phyloP scores from a whole-genome alignment of 2,797 vertebrate species.

The Tarsius wallacei region DNA sequence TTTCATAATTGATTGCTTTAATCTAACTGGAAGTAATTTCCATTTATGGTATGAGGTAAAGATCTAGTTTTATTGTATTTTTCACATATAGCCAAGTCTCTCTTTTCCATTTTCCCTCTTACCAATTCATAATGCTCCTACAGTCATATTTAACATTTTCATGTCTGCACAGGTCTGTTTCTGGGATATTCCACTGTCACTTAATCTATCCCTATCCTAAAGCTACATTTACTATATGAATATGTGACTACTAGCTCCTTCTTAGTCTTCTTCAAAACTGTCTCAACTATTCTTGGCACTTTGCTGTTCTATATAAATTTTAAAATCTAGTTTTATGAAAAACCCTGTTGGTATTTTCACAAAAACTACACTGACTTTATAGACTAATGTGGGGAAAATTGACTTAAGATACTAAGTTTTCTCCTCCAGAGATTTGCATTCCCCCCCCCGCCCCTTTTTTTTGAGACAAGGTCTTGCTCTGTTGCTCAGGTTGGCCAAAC shows the following conservation, averaged over 20 bases:
- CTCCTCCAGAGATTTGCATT: conserved; percentile 46
- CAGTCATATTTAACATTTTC: background rate
- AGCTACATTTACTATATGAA: background rate
- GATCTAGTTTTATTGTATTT: conserved; percentile 28
- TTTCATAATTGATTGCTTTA: conserved; percentile 60
- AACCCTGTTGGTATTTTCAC: conserved; percentile 19
- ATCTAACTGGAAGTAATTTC: conserved; percentile 42
- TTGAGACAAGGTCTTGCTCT: background rate
- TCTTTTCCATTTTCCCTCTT: background rate
- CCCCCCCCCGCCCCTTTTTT: background rate
- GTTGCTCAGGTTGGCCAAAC: background rate
- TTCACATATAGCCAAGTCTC: conserved; percentile 25
- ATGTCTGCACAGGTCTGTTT: background rate
- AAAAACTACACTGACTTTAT: conserved; percentile 55
- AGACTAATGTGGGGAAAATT: background rate
- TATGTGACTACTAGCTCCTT: background rate
- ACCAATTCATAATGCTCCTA: background rate
- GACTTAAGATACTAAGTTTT: conserved; percentile 15
- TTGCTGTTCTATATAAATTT: conserved; percentile 45
- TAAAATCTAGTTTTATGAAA: conserved; percentile 60
- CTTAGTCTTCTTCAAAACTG: conserved; percentile 58
- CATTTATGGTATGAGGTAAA: background rate
- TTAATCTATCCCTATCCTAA: conserved; percentile 1
- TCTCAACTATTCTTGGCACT: conserved; percentile 40
- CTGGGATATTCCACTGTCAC: background rate